Evolutionary conservation across 2,888 invertebrate genomes (phyloP), one percentile per base, ranked within the genome.

Genomic region (Folsomia manolachei): DNA sequence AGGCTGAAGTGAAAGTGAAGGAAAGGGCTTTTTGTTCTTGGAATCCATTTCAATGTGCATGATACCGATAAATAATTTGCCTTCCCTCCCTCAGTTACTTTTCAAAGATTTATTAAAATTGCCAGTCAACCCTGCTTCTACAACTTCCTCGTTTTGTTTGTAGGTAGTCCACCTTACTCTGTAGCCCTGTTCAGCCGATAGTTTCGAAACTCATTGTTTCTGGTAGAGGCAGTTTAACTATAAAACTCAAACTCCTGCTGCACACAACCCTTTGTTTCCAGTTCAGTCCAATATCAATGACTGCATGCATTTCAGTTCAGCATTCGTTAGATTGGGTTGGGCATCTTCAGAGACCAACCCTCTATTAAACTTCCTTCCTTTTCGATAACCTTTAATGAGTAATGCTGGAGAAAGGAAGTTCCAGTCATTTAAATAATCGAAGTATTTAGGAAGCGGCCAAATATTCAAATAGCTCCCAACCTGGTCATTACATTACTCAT

Each of bases 51-150:
- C 64, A 64, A 68, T 73, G 74, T 71, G 73, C 70, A 73, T 69
- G 71, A 69, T 74, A 66, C 74, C 72, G 65, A 76, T 76, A 76
- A 74, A 74, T 76, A 76, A 74, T 76, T 73, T 73, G 74, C 61
- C 70, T 68, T 25, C 25, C 66, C 62, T 68, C 72, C 65, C 70
- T 72, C 67, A 65, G 71, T 64, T 70, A 65, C 63, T 73, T 66
- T 63, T 74, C 73, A 74, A 74, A 74, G 76, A 76, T 76, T 76
- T 76, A 76, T 76, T 72, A 73, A 70, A 70, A 63, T 61, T 66
- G 69, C 69, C 69, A 70, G 62, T 70, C 53, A 65, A 61, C 61
- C 64, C 64, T 70, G 9, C 27, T 11, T n/a, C 60, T 60, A 60
- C 23, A n/a, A 51, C 51, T 39, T 39, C 14, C 39, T 14, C 39